Evolutionary conservation across 2,113 vertebrate species (phyloP).

Genomic region (Felis catus): DNA sequence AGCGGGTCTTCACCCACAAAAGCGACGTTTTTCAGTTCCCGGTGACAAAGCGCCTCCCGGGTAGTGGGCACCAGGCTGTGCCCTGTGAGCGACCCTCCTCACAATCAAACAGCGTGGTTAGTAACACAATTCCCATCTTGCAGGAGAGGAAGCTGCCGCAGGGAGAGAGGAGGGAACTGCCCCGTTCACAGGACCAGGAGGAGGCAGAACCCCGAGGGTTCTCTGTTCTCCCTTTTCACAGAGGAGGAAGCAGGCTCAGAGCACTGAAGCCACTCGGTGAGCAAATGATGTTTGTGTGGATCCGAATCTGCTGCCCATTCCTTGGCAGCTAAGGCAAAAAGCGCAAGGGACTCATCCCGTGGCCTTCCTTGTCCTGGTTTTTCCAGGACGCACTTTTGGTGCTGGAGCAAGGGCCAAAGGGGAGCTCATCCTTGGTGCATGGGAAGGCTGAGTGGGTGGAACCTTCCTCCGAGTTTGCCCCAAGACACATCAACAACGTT

Average conservation of each 20-base stretch:
- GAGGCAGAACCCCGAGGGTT: neutral
- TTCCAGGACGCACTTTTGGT: neutral
- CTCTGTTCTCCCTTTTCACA: neutral
- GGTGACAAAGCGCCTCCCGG: neutral
- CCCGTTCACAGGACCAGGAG: accelerated
- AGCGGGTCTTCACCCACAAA: neutral
- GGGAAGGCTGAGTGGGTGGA: neutral
- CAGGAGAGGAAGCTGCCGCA: neutral
- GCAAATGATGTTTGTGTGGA: neutral
- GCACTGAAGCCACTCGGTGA: neutral
- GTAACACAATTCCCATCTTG: neutral
- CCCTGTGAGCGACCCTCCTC: neutral
- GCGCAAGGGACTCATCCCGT: neutral
- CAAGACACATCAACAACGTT: neutral
- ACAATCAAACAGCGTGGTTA: neutral
- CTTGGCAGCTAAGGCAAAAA: neutral
- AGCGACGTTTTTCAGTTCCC: neutral
- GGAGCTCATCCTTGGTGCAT: neutral
- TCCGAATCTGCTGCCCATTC: neutral
- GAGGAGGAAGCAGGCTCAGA: neutral
- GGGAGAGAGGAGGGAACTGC: neutral
- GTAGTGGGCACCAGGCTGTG: accelerated
- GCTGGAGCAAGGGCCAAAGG: neutral
- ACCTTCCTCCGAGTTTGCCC: neutral
- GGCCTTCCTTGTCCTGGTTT: neutral